phyloP scores from a whole-genome alignment of 1,140 invertebrate species.

The Sminthurinus signatus region DNA sequence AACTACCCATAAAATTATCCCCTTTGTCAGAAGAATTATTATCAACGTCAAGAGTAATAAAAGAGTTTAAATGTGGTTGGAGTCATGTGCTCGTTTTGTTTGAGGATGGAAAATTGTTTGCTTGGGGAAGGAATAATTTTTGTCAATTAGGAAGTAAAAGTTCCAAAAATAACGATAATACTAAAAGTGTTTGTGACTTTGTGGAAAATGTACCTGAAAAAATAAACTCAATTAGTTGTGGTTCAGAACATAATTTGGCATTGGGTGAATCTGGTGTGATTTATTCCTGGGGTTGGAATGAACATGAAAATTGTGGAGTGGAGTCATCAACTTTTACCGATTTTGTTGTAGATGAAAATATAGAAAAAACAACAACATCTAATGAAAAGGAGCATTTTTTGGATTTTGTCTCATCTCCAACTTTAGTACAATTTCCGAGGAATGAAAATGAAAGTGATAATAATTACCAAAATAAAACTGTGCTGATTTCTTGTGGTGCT shows the following conservation, averaged over 20 bases:
- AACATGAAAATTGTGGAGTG: slow-evolving; percentile 41
- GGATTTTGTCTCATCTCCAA: slow-evolving; percentile 23
- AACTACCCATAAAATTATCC: background rate
- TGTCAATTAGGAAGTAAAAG: slow-evolving; percentile 29
- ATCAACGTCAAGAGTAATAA: slow-evolving; percentile 10
- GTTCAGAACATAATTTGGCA: slow-evolving; percentile 36
- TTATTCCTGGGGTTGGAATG: slow-evolving; percentile 40
- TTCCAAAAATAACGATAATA: background rate
- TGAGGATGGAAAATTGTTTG: slow-evolving; percentile 25
- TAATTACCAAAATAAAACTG: too few relatives aligned
- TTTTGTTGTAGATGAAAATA: too few relatives aligned
- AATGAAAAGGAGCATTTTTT: background rate
- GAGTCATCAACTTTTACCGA: too few relatives aligned
- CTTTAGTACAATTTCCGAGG: slow-evolving; percentile 19
- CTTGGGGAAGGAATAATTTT: slow-evolving; percentile 38
- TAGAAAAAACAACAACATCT: background rate
- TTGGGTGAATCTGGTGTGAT: slow-evolving; percentile 28
- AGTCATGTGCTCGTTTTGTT: slow-evolving; percentile 30
- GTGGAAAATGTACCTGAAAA: slow-evolving; percentile 27
- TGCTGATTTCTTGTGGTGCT: slow-evolving; percentile 29
- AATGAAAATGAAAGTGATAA: slow-evolving; percentile 1
- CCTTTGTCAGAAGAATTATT: background rate
- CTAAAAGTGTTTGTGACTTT: background rate
- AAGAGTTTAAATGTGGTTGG: slow-evolving; percentile 37
- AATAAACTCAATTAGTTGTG: slow-evolving; percentile 24